Percentiles rank a stretch among this genome's conserved stretches.
These are phyloP conservation scores for Actinopyga echinites DNA, from an alignment of 53 echinoderm and acorn worm species.

Conservation along the genomic window DNA sequence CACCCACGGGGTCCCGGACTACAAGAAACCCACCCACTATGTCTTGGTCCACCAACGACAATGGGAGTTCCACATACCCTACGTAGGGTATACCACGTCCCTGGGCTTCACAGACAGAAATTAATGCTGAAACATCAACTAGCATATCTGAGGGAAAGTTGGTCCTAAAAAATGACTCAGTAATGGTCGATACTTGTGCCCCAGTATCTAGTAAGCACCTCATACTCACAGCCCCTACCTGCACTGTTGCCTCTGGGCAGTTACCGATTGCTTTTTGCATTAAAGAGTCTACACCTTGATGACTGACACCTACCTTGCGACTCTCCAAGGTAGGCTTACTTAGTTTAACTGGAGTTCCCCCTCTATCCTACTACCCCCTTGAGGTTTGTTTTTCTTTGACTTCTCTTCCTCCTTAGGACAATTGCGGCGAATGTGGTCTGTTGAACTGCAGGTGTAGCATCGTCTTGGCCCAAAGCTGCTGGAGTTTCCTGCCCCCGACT, in stretches of 20 bases:
- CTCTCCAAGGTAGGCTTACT: slow-evolving; percentile 52
- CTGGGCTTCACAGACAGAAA: not conserved
- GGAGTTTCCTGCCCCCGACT: no score
- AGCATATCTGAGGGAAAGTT: not conserved
- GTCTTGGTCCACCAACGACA: slow-evolving; percentile 8
- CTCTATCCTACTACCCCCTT: slow-evolving; percentile 40
- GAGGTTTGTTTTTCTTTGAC: no score
- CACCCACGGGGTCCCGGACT: slow-evolving; percentile 33
- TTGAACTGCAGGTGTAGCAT: not conserved
- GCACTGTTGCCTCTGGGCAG: slow-evolving; percentile 17
- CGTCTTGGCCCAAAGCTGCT: not conserved
- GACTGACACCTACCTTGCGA: slow-evolving; percentile 29
- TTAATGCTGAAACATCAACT: not conserved
- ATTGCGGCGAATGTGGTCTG: not conserved
- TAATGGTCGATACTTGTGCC: slow-evolving; percentile 5
- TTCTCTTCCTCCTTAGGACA: not conserved
- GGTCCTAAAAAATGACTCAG: not conserved
- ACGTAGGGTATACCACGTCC: slow-evolving; percentile 41
- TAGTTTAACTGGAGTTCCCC: slow-evolving; percentile 52
- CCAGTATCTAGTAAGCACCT: slow-evolving; percentile 16
- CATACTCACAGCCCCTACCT: not conserved
- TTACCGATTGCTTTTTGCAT: not conserved
- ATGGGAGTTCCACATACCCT: slow-evolving; percentile 50
- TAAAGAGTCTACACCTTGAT: slow-evolving; percentile 22
- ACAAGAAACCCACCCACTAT: slow-evolving; percentile 38